Evolutionary conservation across 92 coral and sea anemone species (phyloP).

Genomic region (Isaurus tuberculatus): DNA sequence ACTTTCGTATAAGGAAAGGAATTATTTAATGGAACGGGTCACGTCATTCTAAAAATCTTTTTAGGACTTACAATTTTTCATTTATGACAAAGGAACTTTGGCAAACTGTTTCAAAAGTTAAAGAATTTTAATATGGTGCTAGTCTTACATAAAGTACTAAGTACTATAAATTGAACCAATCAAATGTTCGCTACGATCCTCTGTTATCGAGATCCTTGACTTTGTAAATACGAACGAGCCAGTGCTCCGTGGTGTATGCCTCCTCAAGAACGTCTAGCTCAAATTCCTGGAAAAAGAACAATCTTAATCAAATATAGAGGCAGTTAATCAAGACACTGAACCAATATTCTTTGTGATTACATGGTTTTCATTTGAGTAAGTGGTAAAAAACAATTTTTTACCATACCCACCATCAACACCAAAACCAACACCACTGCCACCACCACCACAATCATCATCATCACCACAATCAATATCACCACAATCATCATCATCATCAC

Average conservation of each 20-base stretch:
- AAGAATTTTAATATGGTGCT: slow-evolving; percentile 43
- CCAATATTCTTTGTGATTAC: too few relatives aligned
- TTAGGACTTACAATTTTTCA: too few relatives aligned
- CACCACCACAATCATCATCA: too few relatives aligned
- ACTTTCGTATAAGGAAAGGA: too few relatives aligned
- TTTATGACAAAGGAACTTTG: not conserved
- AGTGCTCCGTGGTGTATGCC: slow-evolving; percentile 99
- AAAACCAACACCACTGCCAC: too few relatives aligned
- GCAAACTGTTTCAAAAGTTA: slow-evolving; percentile 16
- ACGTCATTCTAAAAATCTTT: too few relatives aligned
- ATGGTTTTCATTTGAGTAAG: too few relatives aligned
- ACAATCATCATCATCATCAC: too few relatives aligned
- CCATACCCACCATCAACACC: too few relatives aligned
- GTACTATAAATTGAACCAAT: slow-evolving; percentile 18
- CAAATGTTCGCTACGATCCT: slow-evolving; percentile 64
- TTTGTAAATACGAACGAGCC: slow-evolving; percentile 99
- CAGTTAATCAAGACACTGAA: not conserved
- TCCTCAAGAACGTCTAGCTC: slow-evolving; percentile 99
- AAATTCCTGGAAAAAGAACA: slow-evolving; percentile 76
- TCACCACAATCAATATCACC: too few relatives aligned
- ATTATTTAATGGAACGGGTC: too few relatives aligned
- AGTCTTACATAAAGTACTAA: slow-evolving; percentile 27
- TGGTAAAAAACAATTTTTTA: too few relatives aligned
- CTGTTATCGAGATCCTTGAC: slow-evolving; percentile 98
- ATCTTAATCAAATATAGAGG: not conserved